phyloP scores from a whole-genome alignment of 2,797 vertebrate genomes.

The Pyrocephalus nanus region DNA sequence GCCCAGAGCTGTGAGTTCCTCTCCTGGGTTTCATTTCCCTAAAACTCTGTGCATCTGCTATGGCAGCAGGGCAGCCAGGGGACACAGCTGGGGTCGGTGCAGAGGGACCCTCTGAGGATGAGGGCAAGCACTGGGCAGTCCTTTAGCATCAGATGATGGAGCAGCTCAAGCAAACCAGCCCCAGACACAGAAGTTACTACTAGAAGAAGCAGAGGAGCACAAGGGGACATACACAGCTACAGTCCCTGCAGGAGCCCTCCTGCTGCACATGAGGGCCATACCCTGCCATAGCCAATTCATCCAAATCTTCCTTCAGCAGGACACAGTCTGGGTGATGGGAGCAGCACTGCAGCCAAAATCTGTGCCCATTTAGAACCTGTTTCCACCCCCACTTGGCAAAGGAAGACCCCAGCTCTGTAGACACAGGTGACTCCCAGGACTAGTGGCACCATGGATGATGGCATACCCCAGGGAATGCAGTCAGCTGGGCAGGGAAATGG shows the following conservation, averaged over 20 bases:
- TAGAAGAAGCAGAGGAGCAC: not conserved
- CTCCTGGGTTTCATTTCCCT: not conserved
- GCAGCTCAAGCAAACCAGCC: not conserved
- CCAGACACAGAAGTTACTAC: not conserved
- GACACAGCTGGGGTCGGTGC: fast-evolving
- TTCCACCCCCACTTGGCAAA: not conserved
- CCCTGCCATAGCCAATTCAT: not conserved
- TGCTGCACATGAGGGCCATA: fast-evolving
- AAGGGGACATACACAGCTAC: fast-evolving
- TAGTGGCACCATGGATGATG: fast-evolving
- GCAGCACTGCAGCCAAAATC: not conserved
- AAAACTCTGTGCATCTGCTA: not conserved
- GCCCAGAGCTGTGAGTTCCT: not conserved
- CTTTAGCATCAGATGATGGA: not conserved
- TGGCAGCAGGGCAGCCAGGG: not conserved
- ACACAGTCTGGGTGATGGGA: not conserved
- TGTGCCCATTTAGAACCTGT: not conserved
- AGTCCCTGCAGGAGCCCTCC: not conserved
- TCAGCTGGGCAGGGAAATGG: not conserved
- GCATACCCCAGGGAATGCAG: not conserved
- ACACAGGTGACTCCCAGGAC: fast-evolving
- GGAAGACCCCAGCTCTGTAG: not conserved
- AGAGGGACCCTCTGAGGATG: not conserved
- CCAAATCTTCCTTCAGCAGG: not conserved
- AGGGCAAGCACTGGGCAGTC: not conserved